A percentile compares a stretch with the other conserved stretches of the same genome.
Evolutionary conservation across 2,888 invertebrate species (phyloP).

Genomic region (Acrobasis repandana): DNA sequence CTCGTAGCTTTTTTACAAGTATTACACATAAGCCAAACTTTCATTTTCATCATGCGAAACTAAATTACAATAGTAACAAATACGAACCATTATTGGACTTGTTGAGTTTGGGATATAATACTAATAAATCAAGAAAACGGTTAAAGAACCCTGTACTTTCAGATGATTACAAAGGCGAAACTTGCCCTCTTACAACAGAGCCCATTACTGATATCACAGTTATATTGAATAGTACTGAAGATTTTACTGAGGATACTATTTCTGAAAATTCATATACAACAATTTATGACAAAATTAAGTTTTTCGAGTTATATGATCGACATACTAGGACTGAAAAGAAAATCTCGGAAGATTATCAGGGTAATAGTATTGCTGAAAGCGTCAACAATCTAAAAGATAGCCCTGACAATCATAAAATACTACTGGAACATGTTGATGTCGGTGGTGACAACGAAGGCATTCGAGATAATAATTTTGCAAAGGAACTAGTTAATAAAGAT

Average conservation of each 20-base stretch:
- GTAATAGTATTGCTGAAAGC: conserved; percentile 30
- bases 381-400: conserved; percentile 18
- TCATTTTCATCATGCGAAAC: background rate
- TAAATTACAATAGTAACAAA: conserved; percentile 1
- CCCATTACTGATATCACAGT: background rate
- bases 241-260: conserved; percentile 15
- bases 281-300: conserved; percentile 62
- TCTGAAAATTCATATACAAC: conserved; percentile 35
- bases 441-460: conserved; percentile 35
- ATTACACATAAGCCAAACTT: background rate
- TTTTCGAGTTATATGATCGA: conserved; percentile 69
- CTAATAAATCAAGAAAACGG: conserved; percentile 1
- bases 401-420: conserved; percentile 29
- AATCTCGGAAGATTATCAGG: conserved; percentile 9
- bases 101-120: background rate
- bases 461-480: conserved; percentile 45
- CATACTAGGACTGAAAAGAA: conserved; percentile 40
- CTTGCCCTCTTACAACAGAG: conserved; percentile 24
- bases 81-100: background rate
- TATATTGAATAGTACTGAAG: background rate
- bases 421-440: conserved; percentile 46
- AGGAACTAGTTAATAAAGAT: conserved; percentile 46
- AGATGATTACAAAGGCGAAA: conserved; percentile 17
- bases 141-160: background rate
- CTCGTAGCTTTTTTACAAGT: background rate